Conservation (phyloP, 2,888 invertebrate genomes). For the Malthinus seriepunctatus region DNA sequence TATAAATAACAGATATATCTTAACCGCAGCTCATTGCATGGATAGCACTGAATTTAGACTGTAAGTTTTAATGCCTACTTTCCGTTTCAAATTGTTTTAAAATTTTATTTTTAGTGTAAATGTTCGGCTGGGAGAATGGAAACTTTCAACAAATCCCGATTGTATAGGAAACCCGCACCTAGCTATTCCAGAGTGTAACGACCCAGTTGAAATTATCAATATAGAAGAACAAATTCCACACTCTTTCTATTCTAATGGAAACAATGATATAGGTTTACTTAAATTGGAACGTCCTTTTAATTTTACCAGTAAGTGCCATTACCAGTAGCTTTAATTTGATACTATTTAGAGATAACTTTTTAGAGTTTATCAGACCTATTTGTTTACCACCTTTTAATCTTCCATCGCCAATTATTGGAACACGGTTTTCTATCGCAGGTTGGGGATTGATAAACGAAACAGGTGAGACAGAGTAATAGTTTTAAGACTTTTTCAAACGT, state of each 20-base stretch:
- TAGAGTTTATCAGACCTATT: slow-evolving; percentile 15
- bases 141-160: slow-evolving; percentile 51
- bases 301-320: slow-evolving; percentile 52
- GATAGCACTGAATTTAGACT: not conserved
- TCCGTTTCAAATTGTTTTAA: too few relatives aligned
- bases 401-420: not conserved
- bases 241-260: slow-evolving; percentile 44
- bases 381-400: slow-evolving; percentile 7
- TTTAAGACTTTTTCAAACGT: not conserved
- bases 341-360: not conserved
- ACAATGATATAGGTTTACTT: slow-evolving; percentile 54
- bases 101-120: slow-evolving; percentile 36
- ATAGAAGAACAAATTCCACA: slow-evolving; percentile 51
- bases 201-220: slow-evolving; percentile 44
- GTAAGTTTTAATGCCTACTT: not conserved
- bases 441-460: slow-evolving; percentile 10
- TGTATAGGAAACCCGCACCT: slow-evolving; percentile 44
- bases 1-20: slow-evolving; percentile 53
- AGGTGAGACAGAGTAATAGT: not conserved
- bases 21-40: slow-evolving; percentile 54
- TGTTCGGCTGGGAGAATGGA: slow-evolving; percentile 56
- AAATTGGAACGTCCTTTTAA: slow-evolving; percentile 53
- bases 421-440: not conserved
- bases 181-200: slow-evolving; percentile 46
- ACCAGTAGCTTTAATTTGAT: not conserved